phyloP scores from a whole-genome alignment of 2,797 vertebrate species.

The Salarias fasciatus region DNA sequence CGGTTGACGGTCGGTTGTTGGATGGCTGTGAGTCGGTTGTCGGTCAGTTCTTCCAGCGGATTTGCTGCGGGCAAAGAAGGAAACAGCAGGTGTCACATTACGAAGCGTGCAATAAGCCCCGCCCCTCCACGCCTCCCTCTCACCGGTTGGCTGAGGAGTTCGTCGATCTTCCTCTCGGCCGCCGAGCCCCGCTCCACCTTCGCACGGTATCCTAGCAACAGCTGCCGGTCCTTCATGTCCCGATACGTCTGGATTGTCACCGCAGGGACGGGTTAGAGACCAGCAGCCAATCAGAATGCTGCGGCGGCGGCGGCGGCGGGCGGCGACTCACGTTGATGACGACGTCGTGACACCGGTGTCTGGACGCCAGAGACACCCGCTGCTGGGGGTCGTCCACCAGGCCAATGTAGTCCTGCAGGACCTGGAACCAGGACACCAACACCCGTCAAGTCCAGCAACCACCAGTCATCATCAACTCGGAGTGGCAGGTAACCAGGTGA shows the following conservation, averaged over 20 bases:
- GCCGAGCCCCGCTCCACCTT: slow-evolving; percentile 89
- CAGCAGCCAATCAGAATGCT: no score
- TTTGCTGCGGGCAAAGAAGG: slow-evolving; percentile 86
- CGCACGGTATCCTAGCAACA: slow-evolving; percentile 86
- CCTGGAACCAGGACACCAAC: no score
- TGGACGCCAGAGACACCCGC: slow-evolving; percentile 88
- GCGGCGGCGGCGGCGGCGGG: neutral
- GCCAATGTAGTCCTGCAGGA: slow-evolving; percentile 90
- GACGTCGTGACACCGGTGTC: slow-evolving; percentile 96
- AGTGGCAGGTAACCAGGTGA: no score
- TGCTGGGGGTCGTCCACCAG: slow-evolving; percentile 90
- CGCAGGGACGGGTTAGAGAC: neutral
- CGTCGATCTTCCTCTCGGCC: slow-evolving; percentile 89
- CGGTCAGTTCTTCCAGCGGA: slow-evolving; percentile 93
- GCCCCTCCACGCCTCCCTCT: slow-evolving; percentile 23
- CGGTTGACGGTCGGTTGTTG: no score
- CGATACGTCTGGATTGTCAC: slow-evolving; percentile 84
- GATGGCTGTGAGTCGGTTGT: no score
- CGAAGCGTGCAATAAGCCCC: neutral
- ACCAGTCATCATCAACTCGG: no score
- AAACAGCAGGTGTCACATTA: neutral
- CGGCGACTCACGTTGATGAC: slow-evolving; percentile 89
- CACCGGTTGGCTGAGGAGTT: slow-evolving; percentile 84
- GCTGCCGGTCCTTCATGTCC: slow-evolving; percentile 93
- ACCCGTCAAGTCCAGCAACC: no score